Percentiles rank a stretch among this genome's conserved stretches.
Conservation (phyloP, 2,797 vertebrate genomes). For the Botia kubotai region DNA sequence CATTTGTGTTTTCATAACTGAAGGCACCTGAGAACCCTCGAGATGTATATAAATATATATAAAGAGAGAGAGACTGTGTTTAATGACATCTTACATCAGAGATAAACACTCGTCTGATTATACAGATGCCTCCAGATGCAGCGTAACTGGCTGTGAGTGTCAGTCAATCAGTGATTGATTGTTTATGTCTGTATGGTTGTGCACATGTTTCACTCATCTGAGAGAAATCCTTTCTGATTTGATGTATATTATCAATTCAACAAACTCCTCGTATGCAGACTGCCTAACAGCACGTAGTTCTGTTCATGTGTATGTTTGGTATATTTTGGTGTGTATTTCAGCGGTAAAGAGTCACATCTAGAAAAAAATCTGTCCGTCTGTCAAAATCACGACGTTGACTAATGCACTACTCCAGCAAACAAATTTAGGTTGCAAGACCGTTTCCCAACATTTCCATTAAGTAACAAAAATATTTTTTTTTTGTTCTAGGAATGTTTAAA, state of each 20-base stretch:
- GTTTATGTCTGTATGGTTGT: constrained; percentile 10
- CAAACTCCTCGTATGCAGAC: background rate
- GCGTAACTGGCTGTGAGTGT: background rate
- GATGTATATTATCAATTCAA: constrained; percentile 10
- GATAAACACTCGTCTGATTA: constrained; percentile 23
- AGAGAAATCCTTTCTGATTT: background rate
- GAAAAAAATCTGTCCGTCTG: background rate
- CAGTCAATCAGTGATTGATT: constrained; percentile 32
- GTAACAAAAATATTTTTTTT: too few species aligned
- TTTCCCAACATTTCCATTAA: too few species aligned
- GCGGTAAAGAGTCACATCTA: background rate
- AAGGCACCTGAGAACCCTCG: too few species aligned
- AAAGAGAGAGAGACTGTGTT: too few species aligned
- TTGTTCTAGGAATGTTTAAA: too few species aligned
- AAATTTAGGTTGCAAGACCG: too few species aligned
- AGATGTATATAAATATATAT: too few species aligned
- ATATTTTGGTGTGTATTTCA: background rate
- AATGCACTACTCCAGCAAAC: too few species aligned
- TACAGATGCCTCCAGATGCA: constrained; percentile 34
- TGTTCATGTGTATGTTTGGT: background rate
- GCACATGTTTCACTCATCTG: background rate
- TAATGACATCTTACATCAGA: too few species aligned
- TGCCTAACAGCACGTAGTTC: background rate
- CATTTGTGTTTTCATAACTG: too few species aligned
- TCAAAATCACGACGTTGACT: too few species aligned